Evolutionary conservation across 1,140 invertebrate genomes (phyloP).

Genomic region (Ditylenchus dipsaci): DNA sequence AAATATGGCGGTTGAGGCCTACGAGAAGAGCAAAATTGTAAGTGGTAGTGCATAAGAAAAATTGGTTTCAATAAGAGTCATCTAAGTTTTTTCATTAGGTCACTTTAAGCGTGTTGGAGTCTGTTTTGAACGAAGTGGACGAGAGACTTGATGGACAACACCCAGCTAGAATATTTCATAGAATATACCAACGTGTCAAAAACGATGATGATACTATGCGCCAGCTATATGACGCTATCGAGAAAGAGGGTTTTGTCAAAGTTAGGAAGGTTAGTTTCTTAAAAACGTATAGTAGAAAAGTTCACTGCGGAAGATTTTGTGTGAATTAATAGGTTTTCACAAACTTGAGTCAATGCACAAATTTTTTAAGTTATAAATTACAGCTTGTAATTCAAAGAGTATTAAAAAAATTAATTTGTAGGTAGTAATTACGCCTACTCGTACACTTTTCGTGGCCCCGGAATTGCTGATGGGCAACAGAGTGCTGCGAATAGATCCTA

Average conservation of each 20-base stretch:
- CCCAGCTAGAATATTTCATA: conserved; percentile 30
- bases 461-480: conserved; percentile 38
- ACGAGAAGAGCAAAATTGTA: neutral
- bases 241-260: conserved; percentile 31
- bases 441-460: conserved; percentile 36
- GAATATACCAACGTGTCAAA: conserved; percentile 7
- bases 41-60: too few relatives aligned
- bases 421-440: conserved; percentile 44
- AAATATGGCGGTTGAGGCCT: neutral
- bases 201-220: conserved; percentile 12
- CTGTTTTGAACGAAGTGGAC: conserved; percentile 22
- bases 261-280: conserved; percentile 22
- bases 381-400: too few relatives aligned
- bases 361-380: too few relatives aligned
- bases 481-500: conserved; percentile 28
- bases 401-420: conserved; percentile 15
- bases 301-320: too few relatives aligned
- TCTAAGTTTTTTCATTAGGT: too few relatives aligned
- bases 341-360: too few relatives aligned
- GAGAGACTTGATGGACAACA: conserved; percentile 21
- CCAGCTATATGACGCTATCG: conserved; percentile 26
- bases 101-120: conserved; percentile 31
- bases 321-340: too few relatives aligned
- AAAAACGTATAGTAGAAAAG: too few relatives aligned
- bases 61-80: too few relatives aligned